Base-by-base conservation (phyloP, 2,888 invertebrate species). In the Cerceris rybyensis region DNA sequence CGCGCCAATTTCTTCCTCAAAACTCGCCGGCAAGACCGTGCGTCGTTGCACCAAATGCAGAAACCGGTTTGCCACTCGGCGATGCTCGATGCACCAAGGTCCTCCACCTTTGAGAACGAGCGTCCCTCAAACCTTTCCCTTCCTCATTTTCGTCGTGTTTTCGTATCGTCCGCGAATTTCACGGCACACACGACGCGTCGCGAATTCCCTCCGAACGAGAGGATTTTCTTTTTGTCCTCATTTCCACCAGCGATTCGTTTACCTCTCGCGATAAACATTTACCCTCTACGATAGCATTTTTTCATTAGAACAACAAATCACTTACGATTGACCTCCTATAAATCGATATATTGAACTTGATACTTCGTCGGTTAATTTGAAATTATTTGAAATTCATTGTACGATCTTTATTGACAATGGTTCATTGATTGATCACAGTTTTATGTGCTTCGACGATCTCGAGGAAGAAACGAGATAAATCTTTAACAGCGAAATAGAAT, bases 1-100 rank as follows among this genome's bases (percentile, higher is more conserved):
- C 41, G 54, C 16, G n/a, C 46, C 57, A 81, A 76, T 76, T 64
- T 75, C 73, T 74, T 71, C 71, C 74, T 78, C 66, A 85, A 84
- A 80, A 78, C 75, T 76, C 70, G 66, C 69, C 54, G 74, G 70
- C 54, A 52, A 58, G 58, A 64, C 59, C 74, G 65, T 68, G 69
- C 66, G 82, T 83, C 79, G 84, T 84, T 85, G 82, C 84, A 84
- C 86, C 72, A 75, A 86, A 83, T 83, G 81, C 75, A 81, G 82
- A 84, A 87, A 88, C 87, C 88, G 88, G 88, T 88, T 88, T 87
- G 64, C 70, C 68, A 76, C 43, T 52, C 63, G 68, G 59, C 59
- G 69, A 77, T 61, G 42, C 70, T 70, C 71, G 59, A 70, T 70
- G 70, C 78, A 61, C 70, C 74, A 75, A 79, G 84, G 75, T 75